phyloP scores from a whole-genome alignment of 2,797 vertebrate species.

The Pangasius djambal region DNA sequence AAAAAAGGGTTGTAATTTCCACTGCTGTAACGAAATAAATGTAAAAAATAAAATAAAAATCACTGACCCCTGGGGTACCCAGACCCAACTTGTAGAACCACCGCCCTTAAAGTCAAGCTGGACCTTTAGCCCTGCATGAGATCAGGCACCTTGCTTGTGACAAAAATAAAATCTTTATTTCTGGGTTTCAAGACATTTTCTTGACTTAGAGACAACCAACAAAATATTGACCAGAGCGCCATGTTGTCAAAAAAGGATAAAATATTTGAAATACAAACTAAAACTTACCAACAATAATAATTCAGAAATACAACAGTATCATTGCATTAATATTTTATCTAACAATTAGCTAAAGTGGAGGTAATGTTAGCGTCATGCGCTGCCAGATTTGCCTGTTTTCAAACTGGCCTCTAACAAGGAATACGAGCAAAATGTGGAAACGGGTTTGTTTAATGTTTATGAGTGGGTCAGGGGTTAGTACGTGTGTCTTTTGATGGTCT shows the following conservation, averaged over 20 bases:
- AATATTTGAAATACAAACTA: background rate
- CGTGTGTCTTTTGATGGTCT: conserved; percentile 71
- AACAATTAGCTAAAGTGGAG: background rate
- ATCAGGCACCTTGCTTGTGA: background rate
- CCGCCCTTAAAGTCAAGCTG: background rate
- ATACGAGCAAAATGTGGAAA: conserved; percentile 71
- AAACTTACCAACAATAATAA: background rate
- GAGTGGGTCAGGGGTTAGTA: conserved; percentile 73
- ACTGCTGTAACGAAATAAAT: background rate
- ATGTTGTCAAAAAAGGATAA: background rate
- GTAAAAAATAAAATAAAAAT: background rate
- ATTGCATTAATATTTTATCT: background rate
- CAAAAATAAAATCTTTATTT: background rate
- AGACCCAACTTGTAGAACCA: background rate
- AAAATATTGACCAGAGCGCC: background rate
- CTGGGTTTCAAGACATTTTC: background rate
- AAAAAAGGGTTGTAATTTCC: background rate
- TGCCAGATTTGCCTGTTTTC: background rate
- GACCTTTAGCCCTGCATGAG: background rate
- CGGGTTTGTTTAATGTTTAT: conserved; percentile 63
- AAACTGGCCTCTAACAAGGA: conserved; percentile 50
- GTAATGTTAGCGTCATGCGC: background rate
- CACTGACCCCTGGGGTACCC: background rate
- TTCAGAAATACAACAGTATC: background rate
- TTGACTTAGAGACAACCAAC: background rate